Evolutionary conservation across 2,888 invertebrate genomes (phyloP).

Genomic region (Alcis repandata): DNA sequence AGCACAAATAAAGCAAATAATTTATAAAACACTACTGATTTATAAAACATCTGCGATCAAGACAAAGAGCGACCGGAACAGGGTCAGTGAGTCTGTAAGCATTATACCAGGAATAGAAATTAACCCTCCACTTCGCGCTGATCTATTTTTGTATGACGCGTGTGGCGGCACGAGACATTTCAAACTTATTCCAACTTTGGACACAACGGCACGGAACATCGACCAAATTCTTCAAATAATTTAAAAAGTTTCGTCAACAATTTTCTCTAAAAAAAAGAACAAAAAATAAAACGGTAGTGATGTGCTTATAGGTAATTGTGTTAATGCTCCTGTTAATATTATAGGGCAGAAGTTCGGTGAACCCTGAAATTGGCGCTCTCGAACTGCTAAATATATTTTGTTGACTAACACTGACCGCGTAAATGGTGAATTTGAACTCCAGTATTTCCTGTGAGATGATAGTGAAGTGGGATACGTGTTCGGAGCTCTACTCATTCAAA

Average conservation of each 20-base stretch:
- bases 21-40: too few species aligned
- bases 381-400: conserved; percentile 79
- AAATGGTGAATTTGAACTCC: conserved; percentile 70
- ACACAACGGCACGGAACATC: conserved; percentile 1
- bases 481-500: conserved; percentile 15
- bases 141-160: conserved; percentile 73
- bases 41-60: conserved; percentile 7
- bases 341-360: conserved; percentile 64
- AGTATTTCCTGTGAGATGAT: conserved; percentile 69
- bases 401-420: conserved; percentile 78
- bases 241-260: not conserved
- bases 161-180: conserved; percentile 66
- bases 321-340: conserved; percentile 16
- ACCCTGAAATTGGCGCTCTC: conserved; percentile 60
- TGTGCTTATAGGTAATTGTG: not conserved
- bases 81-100: conserved; percentile 58
- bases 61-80: conserved; percentile 40
- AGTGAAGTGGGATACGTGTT: conserved; percentile 38
- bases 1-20: not conserved
- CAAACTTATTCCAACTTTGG: conserved; percentile 59
- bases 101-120: conserved; percentile 69
- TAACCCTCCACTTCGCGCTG: conserved; percentile 68
- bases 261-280: not conserved
- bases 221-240: not conserved
- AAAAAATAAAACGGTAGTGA: not conserved